Evolutionary conservation across 2,113 vertebrate species (phyloP).

Genomic region (Lophochroa leadbeateri): DNA sequence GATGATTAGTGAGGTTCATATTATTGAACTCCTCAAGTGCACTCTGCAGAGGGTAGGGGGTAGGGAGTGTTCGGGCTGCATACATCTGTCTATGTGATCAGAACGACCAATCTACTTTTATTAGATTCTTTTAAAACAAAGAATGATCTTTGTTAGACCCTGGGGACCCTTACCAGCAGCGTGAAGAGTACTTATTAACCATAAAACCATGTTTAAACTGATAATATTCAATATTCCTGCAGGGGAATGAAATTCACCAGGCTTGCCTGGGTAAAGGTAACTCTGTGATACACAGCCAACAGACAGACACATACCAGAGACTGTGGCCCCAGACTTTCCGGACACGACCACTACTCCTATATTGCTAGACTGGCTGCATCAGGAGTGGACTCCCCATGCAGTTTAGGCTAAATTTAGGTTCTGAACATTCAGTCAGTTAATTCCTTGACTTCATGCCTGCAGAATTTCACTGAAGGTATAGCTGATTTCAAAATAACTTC

Average conservation of each 20-base stretch:
- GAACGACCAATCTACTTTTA: constrained; percentile 21
- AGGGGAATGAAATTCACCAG: not conserved
- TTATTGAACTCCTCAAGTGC: not conserved
- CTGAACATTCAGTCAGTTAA: not conserved
- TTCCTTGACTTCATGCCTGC: not conserved
- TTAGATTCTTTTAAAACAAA: constrained; percentile 38
- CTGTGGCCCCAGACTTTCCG: not conserved
- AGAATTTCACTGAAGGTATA: not conserved
- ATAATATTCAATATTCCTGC: not conserved
- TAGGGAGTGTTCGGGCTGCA: not conserved
- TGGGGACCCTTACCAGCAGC: not conserved
- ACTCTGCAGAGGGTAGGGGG: not conserved
- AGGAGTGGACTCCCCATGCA: not conserved
- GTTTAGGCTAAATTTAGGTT: not conserved
- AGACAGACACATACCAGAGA: not conserved
- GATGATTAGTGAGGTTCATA: constrained; percentile 7
- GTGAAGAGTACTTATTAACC: not conserved
- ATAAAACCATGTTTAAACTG: constrained; percentile 16
- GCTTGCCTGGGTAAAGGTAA: not conserved
- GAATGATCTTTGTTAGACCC: constrained; percentile 22
- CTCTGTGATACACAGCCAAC: not conserved
- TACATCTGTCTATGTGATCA: constrained; percentile 50
- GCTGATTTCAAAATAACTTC: not conserved
- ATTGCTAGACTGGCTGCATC: not conserved
- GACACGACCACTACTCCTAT: not conserved